Evolutionary conservation across 2,888 invertebrate species (phyloP).

Genomic region (Protonemura montana): DNA sequence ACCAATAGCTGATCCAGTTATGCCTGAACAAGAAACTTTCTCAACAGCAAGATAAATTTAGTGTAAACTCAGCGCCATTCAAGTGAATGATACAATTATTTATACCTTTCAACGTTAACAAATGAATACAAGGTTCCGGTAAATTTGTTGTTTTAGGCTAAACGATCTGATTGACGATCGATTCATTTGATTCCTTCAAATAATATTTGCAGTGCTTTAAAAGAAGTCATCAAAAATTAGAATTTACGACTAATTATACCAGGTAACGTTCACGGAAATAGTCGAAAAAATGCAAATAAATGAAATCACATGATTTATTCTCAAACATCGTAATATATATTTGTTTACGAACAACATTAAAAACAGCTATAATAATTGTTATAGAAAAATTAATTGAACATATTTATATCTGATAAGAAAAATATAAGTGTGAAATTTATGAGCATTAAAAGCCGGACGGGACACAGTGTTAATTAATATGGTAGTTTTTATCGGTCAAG

Average conservation of each 20-base stretch:
- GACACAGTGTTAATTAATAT: conserved; percentile 46
- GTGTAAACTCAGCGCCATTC: too few relatives aligned
- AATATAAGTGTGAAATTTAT: conserved; percentile 46
- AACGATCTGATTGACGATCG: too few relatives aligned
- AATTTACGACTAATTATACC: too few relatives aligned
- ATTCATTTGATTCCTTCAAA: too few relatives aligned
- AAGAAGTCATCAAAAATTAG: too few relatives aligned
- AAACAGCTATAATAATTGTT: neutral
- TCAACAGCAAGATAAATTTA: neutral
- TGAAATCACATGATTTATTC: too few relatives aligned
- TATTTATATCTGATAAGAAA: conserved; percentile 18
- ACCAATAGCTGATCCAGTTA: neutral
- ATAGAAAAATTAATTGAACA: conserved; percentile 1
- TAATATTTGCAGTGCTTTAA: too few relatives aligned
- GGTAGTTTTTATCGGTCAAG: conserved; percentile 46
- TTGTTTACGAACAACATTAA: neutral
- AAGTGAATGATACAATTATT: too few relatives aligned
- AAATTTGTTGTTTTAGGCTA: too few relatives aligned
- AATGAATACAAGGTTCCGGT: too few relatives aligned
- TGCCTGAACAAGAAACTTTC: neutral
- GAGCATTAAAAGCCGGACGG: conserved; percentile 47
- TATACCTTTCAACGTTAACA: too few relatives aligned
- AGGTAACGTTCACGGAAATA: too few relatives aligned
- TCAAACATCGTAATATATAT: neutral
- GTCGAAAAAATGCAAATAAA: neutral